phyloP scores from a whole-genome alignment of 2,113 vertebrate genomes.

The Pseudolaguvia tuberculata region DNA sequence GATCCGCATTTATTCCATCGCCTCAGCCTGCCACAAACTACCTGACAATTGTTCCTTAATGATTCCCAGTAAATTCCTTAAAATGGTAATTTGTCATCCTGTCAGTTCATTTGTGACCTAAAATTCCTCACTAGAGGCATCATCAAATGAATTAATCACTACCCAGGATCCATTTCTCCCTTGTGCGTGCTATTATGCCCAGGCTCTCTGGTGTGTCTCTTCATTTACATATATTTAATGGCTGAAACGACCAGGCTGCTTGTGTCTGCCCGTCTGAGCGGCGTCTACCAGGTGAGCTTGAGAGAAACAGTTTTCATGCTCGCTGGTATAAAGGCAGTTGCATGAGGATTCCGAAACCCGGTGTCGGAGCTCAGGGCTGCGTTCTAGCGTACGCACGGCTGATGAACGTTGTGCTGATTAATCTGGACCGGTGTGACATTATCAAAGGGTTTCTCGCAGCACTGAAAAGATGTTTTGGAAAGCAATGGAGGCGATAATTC shows the following conservation, averaged over 20 bases:
- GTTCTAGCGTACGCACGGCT: background rate
- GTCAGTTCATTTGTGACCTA: slow-evolving; percentile 99
- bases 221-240: slow-evolving; percentile 99
- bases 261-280: slow-evolving; percentile 88
- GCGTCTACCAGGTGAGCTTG: slow-evolving; percentile 89
- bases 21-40: slow-evolving; percentile 94
- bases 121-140: slow-evolving; percentile 99
- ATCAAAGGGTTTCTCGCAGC: slow-evolving; percentile 22
- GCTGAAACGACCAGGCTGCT: slow-evolving; percentile 89
- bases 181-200: slow-evolving; percentile 95
- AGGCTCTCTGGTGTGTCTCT: slow-evolving; percentile 96
- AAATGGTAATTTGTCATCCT: slow-evolving; percentile 99
- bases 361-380: background rate
- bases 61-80: slow-evolving; percentile 99
- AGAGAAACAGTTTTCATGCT: slow-evolving; percentile 4
- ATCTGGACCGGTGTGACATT: slow-evolving; percentile 31
- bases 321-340: background rate
- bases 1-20: slow-evolving; percentile 94
- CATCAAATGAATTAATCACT: slow-evolving; percentile 99
- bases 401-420: slow-evolving; percentile 15
- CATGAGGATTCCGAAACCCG: background rate
- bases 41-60: slow-evolving; percentile 99
- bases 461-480: slow-evolving; percentile 7
- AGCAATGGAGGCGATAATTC: background rate
- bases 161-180: slow-evolving; percentile 99